These are phyloP conservation scores for Porites australiensis DNA, from an alignment of 64 coral and sea anemone species.

Conservation along the genomic window DNA sequence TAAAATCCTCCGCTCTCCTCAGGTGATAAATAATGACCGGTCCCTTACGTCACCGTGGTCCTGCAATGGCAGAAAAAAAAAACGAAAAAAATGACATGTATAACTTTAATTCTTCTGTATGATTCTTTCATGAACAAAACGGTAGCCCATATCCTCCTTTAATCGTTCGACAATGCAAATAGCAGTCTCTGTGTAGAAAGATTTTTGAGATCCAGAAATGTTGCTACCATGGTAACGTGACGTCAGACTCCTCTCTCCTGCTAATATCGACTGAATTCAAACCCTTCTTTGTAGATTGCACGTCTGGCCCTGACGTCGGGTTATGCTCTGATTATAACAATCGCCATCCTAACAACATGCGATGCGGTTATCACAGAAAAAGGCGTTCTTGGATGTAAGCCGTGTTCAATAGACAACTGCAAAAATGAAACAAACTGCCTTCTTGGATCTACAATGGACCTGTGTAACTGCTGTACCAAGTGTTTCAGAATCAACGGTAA, in stretches of 20 bases:
- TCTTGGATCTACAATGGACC: constrained; percentile 60
- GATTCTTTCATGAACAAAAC: no score
- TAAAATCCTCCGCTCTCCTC: no score
- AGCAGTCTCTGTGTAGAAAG: no score
- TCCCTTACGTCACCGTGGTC: no score
- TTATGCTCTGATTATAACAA: not conserved
- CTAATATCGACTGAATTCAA: not conserved
- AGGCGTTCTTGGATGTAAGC: constrained; percentile 71
- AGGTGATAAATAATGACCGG: no score
- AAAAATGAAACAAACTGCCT: constrained; percentile 67
- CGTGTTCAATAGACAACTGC: constrained; percentile 73
- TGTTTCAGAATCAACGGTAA: constrained; percentile 69
- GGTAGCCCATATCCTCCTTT: no score
- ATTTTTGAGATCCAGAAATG: no score
- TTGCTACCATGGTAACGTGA: no score
- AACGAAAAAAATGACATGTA: no score
- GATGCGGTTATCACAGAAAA: constrained; percentile 14
- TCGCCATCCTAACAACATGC: not conserved
- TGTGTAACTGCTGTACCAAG: constrained; percentile 82
- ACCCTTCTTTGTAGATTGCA: not conserved
- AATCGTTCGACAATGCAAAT: not conserved
- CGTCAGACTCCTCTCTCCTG: not conserved
- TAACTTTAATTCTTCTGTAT: no score
- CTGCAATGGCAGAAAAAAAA: no score
- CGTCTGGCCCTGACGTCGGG: constrained; percentile 12